Conservation (phyloP, 2,888 invertebrate species). For the Masnerella sp. region DNA sequence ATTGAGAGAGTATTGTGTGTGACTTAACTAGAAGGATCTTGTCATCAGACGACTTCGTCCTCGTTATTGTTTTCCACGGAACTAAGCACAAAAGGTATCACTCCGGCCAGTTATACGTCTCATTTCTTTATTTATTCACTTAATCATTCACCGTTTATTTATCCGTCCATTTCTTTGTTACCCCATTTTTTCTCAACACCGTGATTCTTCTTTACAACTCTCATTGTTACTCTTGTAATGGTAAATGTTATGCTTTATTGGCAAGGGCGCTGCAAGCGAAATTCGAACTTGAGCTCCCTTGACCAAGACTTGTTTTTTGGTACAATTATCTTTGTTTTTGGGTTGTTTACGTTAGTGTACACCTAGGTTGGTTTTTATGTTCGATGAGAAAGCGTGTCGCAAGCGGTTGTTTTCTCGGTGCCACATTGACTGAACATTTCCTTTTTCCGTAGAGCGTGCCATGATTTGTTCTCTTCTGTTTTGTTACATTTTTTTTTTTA, state of each 20-base stretch:
- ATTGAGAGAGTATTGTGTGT: constrained; percentile 58
- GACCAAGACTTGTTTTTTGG: neutral
- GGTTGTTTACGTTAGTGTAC: constrained; percentile 36
- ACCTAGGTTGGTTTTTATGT: constrained; percentile 30
- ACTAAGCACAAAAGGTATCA: constrained; percentile 60
- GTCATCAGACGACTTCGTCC: constrained; percentile 47
- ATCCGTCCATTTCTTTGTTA: constrained; percentile 12
- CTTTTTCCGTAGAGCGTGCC: constrained; percentile 69
- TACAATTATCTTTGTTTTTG: constrained; percentile 6
- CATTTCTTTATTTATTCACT: constrained; percentile 21
- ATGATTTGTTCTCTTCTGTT: constrained; percentile 50
- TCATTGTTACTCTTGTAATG: constrained; percentile 39
- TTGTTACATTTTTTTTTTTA: constrained; percentile 12
- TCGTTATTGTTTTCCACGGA: constrained; percentile 57
- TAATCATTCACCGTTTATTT: constrained; percentile 20
- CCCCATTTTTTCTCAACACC: neutral
- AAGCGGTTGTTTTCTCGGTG: constrained; percentile 26
- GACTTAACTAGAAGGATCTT: constrained; percentile 54
- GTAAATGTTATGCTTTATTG: constrained; percentile 58
- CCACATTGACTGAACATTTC: constrained; percentile 56
- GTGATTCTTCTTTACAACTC: constrained; percentile 3
- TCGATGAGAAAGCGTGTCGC: constrained; percentile 40
- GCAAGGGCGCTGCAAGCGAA: neutral
- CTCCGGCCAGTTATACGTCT: constrained; percentile 45
- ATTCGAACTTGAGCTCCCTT: neutral